Base-by-base conservation (phyloP, 2,797 vertebrate species). In the Megalops cyprinoides region DNA sequence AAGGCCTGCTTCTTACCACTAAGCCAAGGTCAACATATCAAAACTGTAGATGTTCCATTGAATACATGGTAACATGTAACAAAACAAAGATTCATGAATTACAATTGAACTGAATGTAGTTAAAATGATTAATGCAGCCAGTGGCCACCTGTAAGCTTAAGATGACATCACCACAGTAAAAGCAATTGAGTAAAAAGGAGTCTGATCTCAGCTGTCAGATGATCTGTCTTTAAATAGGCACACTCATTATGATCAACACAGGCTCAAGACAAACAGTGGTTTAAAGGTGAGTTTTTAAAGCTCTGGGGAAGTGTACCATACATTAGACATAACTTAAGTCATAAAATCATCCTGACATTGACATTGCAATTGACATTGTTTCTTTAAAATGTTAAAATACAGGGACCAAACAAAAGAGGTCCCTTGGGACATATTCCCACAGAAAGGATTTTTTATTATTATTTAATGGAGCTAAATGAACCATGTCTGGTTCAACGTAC, bases 391-490 rank as follows among this genome's bases (percentile, higher is more conserved):
- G 7, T 73, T 77, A 15, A 28, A 81, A 42, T 42, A 76, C 58
- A 15, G 34, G 10, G 60, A 34, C 79, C 62, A 77, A 25, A 34
- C 51, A 55, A 58, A 44, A 69, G 25, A 77, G 28, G 53, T 81
- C 81, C 83, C 46, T 69, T 14, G 67, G 80, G 67, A 65, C 48
- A 78, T 39, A 51, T 74, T 76, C 42, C 76, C 48, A 51, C 39
- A 56, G n/a, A 67, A 77, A 65, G 60, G 7, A 7, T 73, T 55
- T 53, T 49, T 74, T 56, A 74, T 55, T 82, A 71, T 81, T 79
- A 48, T 75, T 76, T 82, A 87, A 85, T 83, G 78, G 85, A 58
- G 51, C 69, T 53, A 86, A 83, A 87, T 84, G 79, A 84, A 84
- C 48, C 84, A 74, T 46, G 46, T 79, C 69, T 46, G 49, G 37